A percentile compares a stretch with the other conserved stretches of the same genome.
These are phyloP conservation scores for Nannoperca australis DNA, from an alignment of 2,797 vertebrate species.

Conservation along the genomic window DNA sequence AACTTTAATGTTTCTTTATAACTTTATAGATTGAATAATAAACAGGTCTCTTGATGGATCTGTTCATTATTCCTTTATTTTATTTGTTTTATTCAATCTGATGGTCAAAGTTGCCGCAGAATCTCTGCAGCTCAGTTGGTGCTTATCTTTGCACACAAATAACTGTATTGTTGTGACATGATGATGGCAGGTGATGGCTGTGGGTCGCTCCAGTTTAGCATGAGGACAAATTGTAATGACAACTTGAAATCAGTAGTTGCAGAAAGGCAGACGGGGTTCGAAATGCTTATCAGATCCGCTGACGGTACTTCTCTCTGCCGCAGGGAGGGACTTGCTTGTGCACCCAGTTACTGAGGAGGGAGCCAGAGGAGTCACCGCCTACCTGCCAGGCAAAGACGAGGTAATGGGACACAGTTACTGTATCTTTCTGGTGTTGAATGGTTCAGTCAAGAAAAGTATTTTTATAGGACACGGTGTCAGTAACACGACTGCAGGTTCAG, in stretches of 20 bases:
- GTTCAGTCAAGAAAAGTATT: not conserved
- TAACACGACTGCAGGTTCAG: not conserved
- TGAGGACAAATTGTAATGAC: not conserved
- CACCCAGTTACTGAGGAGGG: conserved; percentile 92
- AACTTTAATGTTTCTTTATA: not conserved
- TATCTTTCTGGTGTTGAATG: not conserved
- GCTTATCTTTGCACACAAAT: not conserved
- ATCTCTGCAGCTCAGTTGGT: not conserved
- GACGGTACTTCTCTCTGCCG: conserved; percentile 14
- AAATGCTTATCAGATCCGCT: not conserved
- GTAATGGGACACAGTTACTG: conserved; percentile 68
- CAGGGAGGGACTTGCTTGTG: conserved; percentile 90
- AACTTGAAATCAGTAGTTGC: not conserved
- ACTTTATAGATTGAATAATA: too few species aligned
- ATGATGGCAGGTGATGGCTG: not conserved
- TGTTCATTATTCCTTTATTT: too few species aligned
- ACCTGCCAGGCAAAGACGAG: conserved; percentile 91
- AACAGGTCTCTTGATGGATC: too few species aligned
- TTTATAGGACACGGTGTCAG: not conserved
- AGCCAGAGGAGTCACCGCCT: conserved; percentile 89
- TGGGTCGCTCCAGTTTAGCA: not conserved
- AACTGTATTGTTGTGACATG: not conserved
- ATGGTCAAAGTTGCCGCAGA: not conserved
- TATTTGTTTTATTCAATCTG: not conserved
- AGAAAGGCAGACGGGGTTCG: not conserved